Evolutionary conservation across 2,113 vertebrate genomes (phyloP), one percentile per base, ranked within the genome.

Genomic region (Myanophis thanlyinensis): DNA sequence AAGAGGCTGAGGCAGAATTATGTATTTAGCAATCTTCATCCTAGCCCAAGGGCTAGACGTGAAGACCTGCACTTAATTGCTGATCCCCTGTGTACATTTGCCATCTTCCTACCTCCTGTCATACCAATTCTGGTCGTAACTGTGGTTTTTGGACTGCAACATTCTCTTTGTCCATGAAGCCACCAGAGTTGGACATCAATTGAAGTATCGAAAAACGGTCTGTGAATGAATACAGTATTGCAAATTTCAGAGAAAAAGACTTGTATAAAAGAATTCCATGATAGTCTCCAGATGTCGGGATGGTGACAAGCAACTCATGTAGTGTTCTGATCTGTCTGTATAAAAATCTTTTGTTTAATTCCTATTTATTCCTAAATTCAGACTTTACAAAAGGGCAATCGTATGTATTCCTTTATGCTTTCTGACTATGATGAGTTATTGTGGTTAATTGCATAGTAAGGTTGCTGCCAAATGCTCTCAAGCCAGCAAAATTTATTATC

Each of bases 361-460:
- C 91, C 62, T 23, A 53, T 89, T 85, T 47, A 62, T 62, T 13
- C 44, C 91, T 93, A 92, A 85, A 92, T 91, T 67, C 27, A 84
- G 88, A 13, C 7, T 84, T 93, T 94, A 25, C 30, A 25, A 49
- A 62, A 51, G 10, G 1, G 59, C 1, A 27, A 0, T 25, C 54
- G 25, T 91, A 27, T 92, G 62, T 48, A 0, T 30, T 40, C 89
- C 10, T 0, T 4, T 92, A 3, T 18, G 44, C 48, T 90, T 51
- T 90, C 35, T 18, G 9, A 47, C 52, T 93, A 84, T 0, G 87
- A 85, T 46, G 3, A 62, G 7, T 87, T 92, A 3, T 22, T 35
- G 87, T 0, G 47, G 89, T 5, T 1, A 1, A 4, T 94, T 92
- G 88, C 51, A 89, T 3, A 35, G 44, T 8, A 8, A 49, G 51